Conservation (phyloP, 2,113 vertebrate genomes). For the Turdus rufiventris region DNA sequence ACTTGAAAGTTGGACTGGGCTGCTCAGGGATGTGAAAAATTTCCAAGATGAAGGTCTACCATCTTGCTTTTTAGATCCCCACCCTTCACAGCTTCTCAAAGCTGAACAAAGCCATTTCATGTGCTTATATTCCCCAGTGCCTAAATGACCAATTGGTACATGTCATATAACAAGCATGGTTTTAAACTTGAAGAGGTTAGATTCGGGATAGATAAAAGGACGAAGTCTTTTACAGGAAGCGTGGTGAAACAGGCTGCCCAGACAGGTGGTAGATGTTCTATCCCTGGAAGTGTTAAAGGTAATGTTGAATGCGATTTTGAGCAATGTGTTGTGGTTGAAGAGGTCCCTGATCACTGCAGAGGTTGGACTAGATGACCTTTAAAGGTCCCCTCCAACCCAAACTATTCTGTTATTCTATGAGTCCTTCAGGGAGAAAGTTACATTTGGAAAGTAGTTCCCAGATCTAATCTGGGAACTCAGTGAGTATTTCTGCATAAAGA, state of each 20-base stretch:
- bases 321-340: neutral
- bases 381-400: neutral
- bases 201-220: neutral
- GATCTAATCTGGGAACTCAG: neutral
- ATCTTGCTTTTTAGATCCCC: neutral
- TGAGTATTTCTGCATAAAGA: neutral
- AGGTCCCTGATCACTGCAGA: neutral
- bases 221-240: neutral
- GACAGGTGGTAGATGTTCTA: neutral
- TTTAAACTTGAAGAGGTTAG: neutral
- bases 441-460: neutral
- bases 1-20: neutral
- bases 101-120: neutral
- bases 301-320: neutral
- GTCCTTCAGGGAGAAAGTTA: neutral
- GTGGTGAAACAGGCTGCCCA: neutral
- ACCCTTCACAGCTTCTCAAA: neutral
- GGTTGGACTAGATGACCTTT: neutral
- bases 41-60: neutral
- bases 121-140: neutral
- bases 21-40: neutral
- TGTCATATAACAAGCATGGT: neutral
- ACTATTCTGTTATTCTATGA: neutral
- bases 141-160: fast-evolving
- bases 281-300: neutral